These are phyloP conservation scores for Rhogogaster chlorosoma DNA, from an alignment of 2,888 invertebrate genomes.

Conservation along the genomic window DNA sequence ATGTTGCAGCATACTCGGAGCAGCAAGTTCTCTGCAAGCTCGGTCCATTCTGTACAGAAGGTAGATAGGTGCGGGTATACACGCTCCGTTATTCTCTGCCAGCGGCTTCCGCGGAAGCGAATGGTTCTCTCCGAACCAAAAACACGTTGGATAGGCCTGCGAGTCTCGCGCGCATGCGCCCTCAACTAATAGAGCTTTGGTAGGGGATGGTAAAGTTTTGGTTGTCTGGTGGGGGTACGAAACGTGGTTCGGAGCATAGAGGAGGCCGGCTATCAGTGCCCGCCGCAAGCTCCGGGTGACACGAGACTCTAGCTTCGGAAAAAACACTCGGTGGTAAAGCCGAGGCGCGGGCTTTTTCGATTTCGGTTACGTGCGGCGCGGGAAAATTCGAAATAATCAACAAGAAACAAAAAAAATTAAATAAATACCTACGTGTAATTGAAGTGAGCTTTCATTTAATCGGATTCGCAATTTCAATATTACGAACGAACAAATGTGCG, in stretches of 20 bases:
- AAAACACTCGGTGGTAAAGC: not conserved
- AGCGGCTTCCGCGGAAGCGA: not conserved
- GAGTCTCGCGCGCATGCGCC: slow-evolving; percentile 51
- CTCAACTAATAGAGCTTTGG: not conserved
- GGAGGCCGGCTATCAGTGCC: slow-evolving; percentile 68
- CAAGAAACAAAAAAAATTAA: not conserved
- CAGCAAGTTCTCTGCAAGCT: not conserved
- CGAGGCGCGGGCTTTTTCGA: not conserved
- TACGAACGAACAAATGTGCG: not conserved
- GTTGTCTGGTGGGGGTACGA: slow-evolving; percentile 64
- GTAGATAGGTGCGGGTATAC: not conserved
- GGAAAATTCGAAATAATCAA: not conserved
- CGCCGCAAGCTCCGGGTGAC: slow-evolving; percentile 69
- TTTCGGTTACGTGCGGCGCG: not conserved
- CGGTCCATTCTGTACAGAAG: not conserved
- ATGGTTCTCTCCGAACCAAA: not conserved
- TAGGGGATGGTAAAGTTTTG: slow-evolving; percentile 28
- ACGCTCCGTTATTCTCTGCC: not conserved
- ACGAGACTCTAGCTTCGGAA: not conserved
- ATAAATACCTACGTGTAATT: not conserved
- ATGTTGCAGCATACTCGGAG: not conserved
- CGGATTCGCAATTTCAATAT: too few relatives aligned
- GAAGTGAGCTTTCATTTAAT: not conserved
- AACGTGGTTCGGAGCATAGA: slow-evolving; percentile 65
- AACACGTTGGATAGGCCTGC: slow-evolving; percentile 8